A percentile compares a stretch with the other conserved stretches of the same genome.
Evolutionary conservation across 2,113 vertebrate genomes (phyloP).

Genomic region (Oncorhynchus masou): DNA sequence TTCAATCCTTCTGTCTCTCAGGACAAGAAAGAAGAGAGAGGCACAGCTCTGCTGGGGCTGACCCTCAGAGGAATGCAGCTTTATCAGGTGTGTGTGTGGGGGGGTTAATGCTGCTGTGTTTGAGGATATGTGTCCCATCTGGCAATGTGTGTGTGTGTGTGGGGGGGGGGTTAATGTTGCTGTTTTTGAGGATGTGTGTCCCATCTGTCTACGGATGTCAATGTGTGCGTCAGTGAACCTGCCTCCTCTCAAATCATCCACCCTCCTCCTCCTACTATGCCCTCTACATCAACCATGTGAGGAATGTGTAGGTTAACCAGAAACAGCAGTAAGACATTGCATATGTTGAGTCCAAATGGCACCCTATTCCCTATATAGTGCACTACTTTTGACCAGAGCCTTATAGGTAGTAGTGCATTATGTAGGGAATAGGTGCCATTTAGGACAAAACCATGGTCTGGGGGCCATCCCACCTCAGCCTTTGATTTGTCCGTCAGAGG

Average conservation of each 20-base stretch:
- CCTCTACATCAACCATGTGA: conserved; percentile 43
- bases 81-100: conserved; percentile 84
- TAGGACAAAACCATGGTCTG: conserved; percentile 22
- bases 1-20: conserved; percentile 65
- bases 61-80: conserved; percentile 88
- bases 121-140: neutral
- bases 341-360: too few relatives aligned
- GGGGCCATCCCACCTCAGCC: conserved; percentile 53
- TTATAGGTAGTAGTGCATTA: too few relatives aligned
- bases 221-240: conserved; percentile 27
- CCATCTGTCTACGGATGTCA: conserved; percentile 1
- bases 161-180: too few relatives aligned
- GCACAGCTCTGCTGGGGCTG: conserved; percentile 83
- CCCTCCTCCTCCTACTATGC: conserved; percentile 30
- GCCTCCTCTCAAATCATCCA: conserved; percentile 44
- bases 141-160: conserved; percentile 28
- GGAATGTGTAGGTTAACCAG: conserved; percentile 69
- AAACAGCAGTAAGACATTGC: too few relatives aligned
- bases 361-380: too few relatives aligned
- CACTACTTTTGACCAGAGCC: too few relatives aligned
- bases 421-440: too few relatives aligned
- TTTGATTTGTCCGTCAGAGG: conserved; percentile 69
- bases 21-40: conserved; percentile 87
- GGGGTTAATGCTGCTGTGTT: neutral
- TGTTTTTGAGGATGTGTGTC: conserved; percentile 1